These are phyloP conservation scores for Stichodactyla mertensii DNA, from an alignment of 64 coral and sea anemone genomes.

Conservation along the genomic window DNA sequence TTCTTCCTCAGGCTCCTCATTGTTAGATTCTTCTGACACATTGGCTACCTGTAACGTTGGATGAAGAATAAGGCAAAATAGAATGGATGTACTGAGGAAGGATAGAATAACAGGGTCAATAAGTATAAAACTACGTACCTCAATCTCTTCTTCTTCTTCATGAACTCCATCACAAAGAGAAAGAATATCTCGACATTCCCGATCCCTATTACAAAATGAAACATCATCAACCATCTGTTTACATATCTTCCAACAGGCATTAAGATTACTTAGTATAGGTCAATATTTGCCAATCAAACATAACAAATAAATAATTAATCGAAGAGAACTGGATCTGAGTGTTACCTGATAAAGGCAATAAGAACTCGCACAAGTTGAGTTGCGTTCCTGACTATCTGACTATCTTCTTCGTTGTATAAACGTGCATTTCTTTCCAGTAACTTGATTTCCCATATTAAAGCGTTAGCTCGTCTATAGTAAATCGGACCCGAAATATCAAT, in stretches of 20 bases:
- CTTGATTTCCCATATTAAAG: slow-evolving; percentile 87
- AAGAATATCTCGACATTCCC: slow-evolving; percentile 43
- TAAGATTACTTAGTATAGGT: too few species aligned
- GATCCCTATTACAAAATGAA: slow-evolving; percentile 31
- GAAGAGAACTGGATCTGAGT: too few species aligned
- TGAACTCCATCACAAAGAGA: slow-evolving; percentile 42
- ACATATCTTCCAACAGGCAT: too few species aligned
- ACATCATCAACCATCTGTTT: background rate
- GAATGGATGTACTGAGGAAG: background rate
- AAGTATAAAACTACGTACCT: background rate
- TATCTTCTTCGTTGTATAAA: slow-evolving; percentile 91
- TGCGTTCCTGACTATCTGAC: slow-evolving; percentile 86
- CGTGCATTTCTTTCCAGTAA: slow-evolving; percentile 82
- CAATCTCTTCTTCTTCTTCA: slow-evolving; percentile 38
- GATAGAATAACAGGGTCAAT: background rate
- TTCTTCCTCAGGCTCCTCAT: background rate
- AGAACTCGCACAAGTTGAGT: slow-evolving; percentile 64
- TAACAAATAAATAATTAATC: too few species aligned
- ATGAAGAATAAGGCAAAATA: too few species aligned
- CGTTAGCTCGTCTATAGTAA: slow-evolving; percentile 60
- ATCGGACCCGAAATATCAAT: background rate
- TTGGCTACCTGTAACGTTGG: slow-evolving; percentile 8
- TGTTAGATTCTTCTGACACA: slow-evolving; percentile 18
- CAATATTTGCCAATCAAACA: too few species aligned
- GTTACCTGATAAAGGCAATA: slow-evolving; percentile 74